Evolutionary conservation across 2,888 invertebrate genomes (phyloP).

Genomic region (Mythimna impura): DNA sequence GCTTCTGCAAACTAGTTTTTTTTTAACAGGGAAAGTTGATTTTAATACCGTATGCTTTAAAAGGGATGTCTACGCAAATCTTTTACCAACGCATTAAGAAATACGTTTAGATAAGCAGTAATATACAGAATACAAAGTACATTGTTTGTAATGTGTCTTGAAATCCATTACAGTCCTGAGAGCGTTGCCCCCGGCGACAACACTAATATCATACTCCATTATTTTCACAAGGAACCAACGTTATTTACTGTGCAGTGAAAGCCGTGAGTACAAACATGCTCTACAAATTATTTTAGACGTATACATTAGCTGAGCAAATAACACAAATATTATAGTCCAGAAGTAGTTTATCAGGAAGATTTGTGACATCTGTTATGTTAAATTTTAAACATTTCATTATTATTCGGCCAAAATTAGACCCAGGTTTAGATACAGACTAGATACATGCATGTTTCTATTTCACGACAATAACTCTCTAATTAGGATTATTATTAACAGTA

Average conservation of each 20-base stretch:
- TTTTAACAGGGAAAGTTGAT: not conserved
- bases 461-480: too few relatives aligned
- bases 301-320: conserved; percentile 22
- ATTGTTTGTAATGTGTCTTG: conserved; percentile 1
- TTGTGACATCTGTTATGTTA: too few relatives aligned
- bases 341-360: not conserved
- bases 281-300: conserved; percentile 7
- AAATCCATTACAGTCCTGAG: conserved; percentile 16
- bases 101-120: not conserved
- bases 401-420: too few relatives aligned
- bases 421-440: too few relatives aligned
- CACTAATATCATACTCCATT: conserved; percentile 8
- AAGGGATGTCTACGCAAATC: too few relatives aligned
- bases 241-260: conserved; percentile 6
- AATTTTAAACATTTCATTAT: too few relatives aligned
- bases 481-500: too few relatives aligned
- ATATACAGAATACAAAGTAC: not conserved
- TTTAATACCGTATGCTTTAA: not conserved
- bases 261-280: conserved; percentile 16
- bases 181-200: conserved; percentile 9
- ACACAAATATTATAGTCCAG: not conserved
- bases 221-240: not conserved
- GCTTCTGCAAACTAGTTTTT: not conserved
- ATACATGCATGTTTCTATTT: too few relatives aligned
- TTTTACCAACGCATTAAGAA: not conserved